Percentiles rank a stretch among this genome's conserved stretches.
phyloP scores from a whole-genome alignment of 2,888 invertebrate species.

The Callosobruchus maculatus region DNA sequence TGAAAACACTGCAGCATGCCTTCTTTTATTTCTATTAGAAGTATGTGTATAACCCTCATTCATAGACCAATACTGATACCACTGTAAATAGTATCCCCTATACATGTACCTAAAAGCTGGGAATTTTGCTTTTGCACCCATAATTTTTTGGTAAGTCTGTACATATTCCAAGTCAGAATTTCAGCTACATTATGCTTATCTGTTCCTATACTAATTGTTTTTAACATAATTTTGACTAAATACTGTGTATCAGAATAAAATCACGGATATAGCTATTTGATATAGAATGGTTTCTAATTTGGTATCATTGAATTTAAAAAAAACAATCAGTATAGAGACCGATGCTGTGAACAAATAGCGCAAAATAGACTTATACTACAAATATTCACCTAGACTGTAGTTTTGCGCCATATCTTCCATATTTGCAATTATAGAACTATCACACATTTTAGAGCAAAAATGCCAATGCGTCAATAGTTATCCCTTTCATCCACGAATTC shows the following conservation, averaged over 20 bases:
- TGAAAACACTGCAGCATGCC: neutral
- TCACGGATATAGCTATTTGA: too few species aligned
- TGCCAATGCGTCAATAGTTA: too few species aligned
- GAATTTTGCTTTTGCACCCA: neutral
- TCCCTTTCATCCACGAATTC: too few species aligned
- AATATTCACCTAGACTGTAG: too few species aligned
- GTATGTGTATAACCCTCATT: neutral
- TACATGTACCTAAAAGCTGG: neutral
- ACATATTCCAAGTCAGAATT: neutral
- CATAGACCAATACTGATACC: neutral
- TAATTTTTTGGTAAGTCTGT: neutral
- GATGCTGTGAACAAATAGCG: too few species aligned
- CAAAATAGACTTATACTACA: too few species aligned
- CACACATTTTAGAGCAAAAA: too few species aligned
- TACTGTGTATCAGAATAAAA: neutral
- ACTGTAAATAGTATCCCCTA: neutral
- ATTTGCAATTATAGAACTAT: too few species aligned
- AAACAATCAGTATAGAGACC: too few species aligned
- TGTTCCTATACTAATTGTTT: neutral
- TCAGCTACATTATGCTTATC: neutral
- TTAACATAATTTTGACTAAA: neutral
- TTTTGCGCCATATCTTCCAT: too few species aligned
- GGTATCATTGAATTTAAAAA: too few species aligned
- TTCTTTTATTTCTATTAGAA: neutral
- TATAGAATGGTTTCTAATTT: too few species aligned